Percentiles rank a stretch among this genome's conserved stretches.
These are phyloP conservation scores for Rhynchonycteris naso DNA, from an alignment of 2,797 vertebrate species.

Conservation along the genomic window DNA sequence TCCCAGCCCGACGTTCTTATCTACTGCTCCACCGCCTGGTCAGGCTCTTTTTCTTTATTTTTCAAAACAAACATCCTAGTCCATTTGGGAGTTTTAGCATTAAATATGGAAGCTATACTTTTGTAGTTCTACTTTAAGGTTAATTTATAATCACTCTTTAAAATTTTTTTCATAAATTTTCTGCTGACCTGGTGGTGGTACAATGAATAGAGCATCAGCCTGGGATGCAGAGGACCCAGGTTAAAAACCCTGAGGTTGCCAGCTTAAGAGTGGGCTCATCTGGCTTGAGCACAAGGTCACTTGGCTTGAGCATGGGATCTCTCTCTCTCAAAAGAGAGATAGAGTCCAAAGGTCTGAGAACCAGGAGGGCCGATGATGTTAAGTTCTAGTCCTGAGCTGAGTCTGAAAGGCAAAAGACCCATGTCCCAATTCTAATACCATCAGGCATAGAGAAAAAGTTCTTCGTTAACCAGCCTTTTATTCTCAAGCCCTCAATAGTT, in stretches of 20 bases:
- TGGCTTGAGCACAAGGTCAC: no score
- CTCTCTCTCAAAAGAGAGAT: not conserved
- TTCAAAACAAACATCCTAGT: not conserved
- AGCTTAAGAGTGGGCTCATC: no score
- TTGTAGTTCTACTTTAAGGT: conserved; percentile 3
- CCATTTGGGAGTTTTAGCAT: not conserved
- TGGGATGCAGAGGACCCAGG: no score
- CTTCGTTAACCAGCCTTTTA: not conserved
- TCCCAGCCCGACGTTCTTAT: no score
- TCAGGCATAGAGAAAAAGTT: not conserved
- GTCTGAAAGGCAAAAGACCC: not conserved
- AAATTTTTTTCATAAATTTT: not conserved
- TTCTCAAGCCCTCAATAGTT: not conserved
- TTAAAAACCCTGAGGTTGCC: no score
- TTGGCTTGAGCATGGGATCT: not conserved
- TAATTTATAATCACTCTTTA: conserved; percentile 3
- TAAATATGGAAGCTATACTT: not conserved
- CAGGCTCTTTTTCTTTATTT: no score
- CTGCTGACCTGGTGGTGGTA: not conserved
- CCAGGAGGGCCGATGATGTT: not conserved
- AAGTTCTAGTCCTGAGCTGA: not conserved
- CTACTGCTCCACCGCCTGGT: no score
- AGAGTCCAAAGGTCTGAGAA: not conserved
- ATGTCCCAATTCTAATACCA: not conserved
- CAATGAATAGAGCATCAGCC: no score